Evolutionary conservation across 2,888 invertebrate species (phyloP).

Genomic region (Epinotia demarniana): DNA sequence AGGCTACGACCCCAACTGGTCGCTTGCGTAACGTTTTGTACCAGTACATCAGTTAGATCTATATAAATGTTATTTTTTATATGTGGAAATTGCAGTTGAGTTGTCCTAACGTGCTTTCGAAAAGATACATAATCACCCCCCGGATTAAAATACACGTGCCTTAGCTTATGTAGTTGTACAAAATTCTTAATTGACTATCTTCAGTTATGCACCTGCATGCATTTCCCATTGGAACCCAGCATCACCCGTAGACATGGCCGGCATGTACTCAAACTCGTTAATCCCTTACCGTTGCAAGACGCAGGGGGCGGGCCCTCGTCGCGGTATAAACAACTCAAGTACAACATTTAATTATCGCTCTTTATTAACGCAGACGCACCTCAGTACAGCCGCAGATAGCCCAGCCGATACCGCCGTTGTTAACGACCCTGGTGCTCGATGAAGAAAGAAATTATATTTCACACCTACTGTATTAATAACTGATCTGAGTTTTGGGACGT

Average conservation of each 20-base stretch:
- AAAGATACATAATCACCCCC: too few relatives aligned
- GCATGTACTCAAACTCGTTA: conserved; percentile 64
- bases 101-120: too few relatives aligned
- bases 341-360: conserved; percentile 83
- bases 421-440: conserved; percentile 62
- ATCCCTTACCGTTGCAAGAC: conserved; percentile 68
- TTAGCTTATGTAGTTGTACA: not conserved
- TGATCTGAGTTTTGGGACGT: conserved; percentile 18
- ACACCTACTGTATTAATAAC: conserved; percentile 66
- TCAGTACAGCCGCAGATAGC: conserved; percentile 58
- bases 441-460: conserved; percentile 72
- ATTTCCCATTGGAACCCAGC: conserved; percentile 5
- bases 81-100: too few relatives aligned
- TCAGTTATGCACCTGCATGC: not conserved
- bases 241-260: conserved; percentile 45
- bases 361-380: conserved; percentile 79
- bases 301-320: conserved; percentile 66
- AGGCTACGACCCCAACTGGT: too few relatives aligned
- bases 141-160: too few relatives aligned
- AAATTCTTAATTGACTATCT: conserved; percentile 1
- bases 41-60: too few relatives aligned
- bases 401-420: conserved; percentile 66
- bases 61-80: too few relatives aligned
- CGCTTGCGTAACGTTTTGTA: too few relatives aligned
- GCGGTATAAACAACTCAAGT: conserved; percentile 78